Base-by-base conservation (phyloP, 2,797 vertebrate genomes). In the Myotis findleyi region DNA sequence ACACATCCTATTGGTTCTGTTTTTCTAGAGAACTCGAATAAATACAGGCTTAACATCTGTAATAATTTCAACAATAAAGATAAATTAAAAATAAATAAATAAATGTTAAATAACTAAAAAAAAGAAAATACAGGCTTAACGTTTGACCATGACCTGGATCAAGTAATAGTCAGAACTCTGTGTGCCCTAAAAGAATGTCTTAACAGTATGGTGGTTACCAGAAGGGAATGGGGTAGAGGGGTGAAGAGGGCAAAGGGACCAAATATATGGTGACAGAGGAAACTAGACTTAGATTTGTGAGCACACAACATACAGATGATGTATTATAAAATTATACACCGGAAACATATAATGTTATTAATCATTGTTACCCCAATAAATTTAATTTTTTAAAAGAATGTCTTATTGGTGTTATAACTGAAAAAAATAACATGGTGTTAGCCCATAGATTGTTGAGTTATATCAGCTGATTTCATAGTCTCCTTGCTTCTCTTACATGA, bases 1-100 rank as follows among this genome's bases (percentile, higher is more conserved):
- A 59, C 55, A 59, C 36, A 25, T 10, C 62, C 14, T 47, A 7
- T 55, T 55, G 10, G 4, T 68, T 94, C n/a, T 76, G 20, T 82
- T 87, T 87, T 23, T 51, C 59, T 44, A 33, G 49, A 95, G 51
- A 91, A 89, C 33, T 64, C 73, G 89, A 12, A 64, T 41, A 75
- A 23, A 95, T 23, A 83, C 2, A 73, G 49, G 20, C 17, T 64
- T 62, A 30, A 62, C 12, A 62, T 62, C 59, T 62, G 30, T 62
- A 62, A 30, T 62, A 30, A 62, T 62, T 62, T 62, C 59, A 30
- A 62, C 27, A 62, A 62, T 62, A 62, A 62, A 62, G 59, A 30
- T 62, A 62, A 62, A 14, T 62, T 30, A 14, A 59, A 57, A 59
- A 13, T 59, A 59, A 27, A 27, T 59, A 62, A 62, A 62, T 62